Conservation (phyloP, 2,888 invertebrate species). For the Autographa gamma region DNA sequence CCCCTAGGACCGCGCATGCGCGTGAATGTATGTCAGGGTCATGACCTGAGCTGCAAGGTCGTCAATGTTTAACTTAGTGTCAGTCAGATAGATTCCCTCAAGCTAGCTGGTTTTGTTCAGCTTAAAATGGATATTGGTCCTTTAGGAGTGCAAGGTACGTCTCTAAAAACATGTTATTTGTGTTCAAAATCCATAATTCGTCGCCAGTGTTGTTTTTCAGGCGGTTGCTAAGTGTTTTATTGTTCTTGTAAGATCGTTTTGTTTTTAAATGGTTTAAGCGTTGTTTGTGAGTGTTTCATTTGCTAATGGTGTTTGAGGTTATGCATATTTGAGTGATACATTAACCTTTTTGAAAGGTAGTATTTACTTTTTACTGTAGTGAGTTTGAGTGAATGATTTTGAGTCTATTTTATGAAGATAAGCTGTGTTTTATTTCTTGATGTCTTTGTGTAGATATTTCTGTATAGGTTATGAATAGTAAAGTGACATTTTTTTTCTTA, state of each 20-base stretch:
- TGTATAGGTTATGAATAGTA: conserved; percentile 6
- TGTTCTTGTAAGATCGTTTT: conserved; percentile 12
- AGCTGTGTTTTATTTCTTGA: not conserved
- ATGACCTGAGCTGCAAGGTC: conserved; percentile 82
- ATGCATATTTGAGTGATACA: not conserved
- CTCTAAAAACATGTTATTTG: not conserved
- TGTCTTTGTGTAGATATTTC: not conserved
- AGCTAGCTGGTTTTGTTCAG: conserved; percentile 29
- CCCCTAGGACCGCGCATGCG: conserved; percentile 76
- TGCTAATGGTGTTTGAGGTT: conserved; percentile 5
- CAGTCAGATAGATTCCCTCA: conserved; percentile 58
- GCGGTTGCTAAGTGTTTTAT: conserved; percentile 37
- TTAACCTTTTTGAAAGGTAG: not conserved
- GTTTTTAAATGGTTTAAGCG: conserved; percentile 16
- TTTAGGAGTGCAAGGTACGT: conserved; percentile 70
- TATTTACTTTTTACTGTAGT: not conserved
- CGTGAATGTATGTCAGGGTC: conserved; percentile 81
- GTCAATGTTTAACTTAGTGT: conserved; percentile 77
- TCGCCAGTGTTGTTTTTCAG: conserved; percentile 17
- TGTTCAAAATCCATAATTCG: not conserved
- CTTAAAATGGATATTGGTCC: conserved; percentile 73
- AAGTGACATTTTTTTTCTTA: not conserved
- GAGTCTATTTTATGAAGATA: not conserved
- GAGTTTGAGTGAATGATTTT: not conserved
- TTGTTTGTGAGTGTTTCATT: conserved; percentile 14